phyloP scores from a whole-genome alignment of 2,113 vertebrate species.

The Gallinago paraguaiae region DNA sequence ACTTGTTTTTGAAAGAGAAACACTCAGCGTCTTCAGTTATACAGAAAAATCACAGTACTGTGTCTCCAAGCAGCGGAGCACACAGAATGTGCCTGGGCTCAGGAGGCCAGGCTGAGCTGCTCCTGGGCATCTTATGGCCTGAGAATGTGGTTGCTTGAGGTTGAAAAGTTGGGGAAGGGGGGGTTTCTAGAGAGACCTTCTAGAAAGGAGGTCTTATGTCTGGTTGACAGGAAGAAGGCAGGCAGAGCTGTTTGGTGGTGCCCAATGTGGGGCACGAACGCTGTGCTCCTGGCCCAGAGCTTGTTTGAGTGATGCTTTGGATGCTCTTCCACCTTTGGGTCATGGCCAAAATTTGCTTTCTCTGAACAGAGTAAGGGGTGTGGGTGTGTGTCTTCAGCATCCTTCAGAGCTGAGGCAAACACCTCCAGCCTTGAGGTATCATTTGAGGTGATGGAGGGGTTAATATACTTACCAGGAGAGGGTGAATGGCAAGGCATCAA shows the following conservation, averaged over 20 bases:
- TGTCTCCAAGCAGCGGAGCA: not conserved
- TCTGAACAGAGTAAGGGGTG: not conserved
- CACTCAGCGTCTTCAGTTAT: not conserved
- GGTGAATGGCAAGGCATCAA: not conserved
- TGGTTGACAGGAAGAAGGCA: not conserved
- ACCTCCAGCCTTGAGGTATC: not conserved
- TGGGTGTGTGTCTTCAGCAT: not conserved
- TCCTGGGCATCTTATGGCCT: accelerated
- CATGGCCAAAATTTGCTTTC: not conserved
- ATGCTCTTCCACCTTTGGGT: not conserved
- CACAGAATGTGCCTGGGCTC: accelerated
- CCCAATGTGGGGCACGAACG: accelerated
- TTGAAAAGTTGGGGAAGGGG: not conserved
- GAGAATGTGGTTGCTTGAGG: not conserved
- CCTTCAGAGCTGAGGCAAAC: not conserved
- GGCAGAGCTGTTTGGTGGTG: not conserved
- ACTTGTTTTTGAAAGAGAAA: not conserved
- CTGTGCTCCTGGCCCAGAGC: not conserved
- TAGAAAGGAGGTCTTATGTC: not conserved
- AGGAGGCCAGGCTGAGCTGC: not conserved
- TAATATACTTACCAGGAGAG: not conserved
- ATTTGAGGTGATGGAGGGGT: not conserved
- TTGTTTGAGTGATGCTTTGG: not conserved
- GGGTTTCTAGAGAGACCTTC: not conserved
- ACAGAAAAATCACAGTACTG: not conserved